Evolutionary conservation across 2,888 invertebrate genomes (phyloP), one percentile per base, ranked within the genome.

Genomic region (Azorinus chamasolen): DNA sequence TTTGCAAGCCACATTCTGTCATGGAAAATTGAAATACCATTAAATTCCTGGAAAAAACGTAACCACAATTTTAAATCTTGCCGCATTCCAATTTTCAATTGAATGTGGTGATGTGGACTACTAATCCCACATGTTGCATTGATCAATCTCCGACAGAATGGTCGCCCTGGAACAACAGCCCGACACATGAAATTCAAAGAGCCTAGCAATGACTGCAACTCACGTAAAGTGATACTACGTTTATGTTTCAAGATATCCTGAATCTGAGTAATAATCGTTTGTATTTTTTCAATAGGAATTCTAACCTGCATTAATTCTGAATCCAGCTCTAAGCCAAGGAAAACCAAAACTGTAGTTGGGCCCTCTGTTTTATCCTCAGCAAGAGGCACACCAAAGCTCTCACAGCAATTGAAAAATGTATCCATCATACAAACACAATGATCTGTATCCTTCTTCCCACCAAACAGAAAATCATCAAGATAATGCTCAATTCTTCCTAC

Each of bases 391-490:
- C 65, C 62, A 1, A 76, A 27, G 39, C 39, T n/a, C 20, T 6
- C 25, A 22, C 58, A 58, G n/a, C 24, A 24, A 58, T 20, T 10
- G 43, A 43, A 22, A 32, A 48, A 48, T 22, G 51, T 12, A 18
- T 14, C 1, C 58, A 64, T 51, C 1, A 57, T 57, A 10, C n/a
- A 14, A 14, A 10, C 4, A 37, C 63, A 70, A 12, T 66, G 27
- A 10, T 50, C 39, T 1, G 62, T 54, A 16, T 16, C 24, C 16
- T 18, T 37, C n/a, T 48, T 24, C 0, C 76, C 65, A 6, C 57
- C 57, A 51, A 68, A 43, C n/a, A 76, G 62, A 62, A 64, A 58
- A n/a, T 58, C 76, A 71, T 71, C 64, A 3, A 70, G 37, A 59
- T 71, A 75, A 25, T 70, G 65, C 12, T 59, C 14, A n/a, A 64